Evolutionary conservation across 2,113 vertebrate genomes (phyloP).

Genomic region (Ariopsis seemanni): DNA sequence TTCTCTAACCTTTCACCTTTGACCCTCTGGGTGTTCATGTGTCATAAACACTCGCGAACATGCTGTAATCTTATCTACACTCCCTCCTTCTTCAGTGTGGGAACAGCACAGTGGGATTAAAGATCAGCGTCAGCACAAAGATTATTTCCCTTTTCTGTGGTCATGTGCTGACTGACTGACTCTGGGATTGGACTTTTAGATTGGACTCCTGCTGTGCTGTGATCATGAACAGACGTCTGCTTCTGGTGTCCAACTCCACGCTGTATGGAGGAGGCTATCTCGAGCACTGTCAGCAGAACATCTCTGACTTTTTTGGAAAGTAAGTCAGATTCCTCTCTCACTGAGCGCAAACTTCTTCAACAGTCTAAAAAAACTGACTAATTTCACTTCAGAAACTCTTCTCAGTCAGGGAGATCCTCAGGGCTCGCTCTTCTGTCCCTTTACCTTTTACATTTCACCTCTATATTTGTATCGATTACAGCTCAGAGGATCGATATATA

Average conservation of each 20-base stretch:
- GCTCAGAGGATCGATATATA: not conserved
- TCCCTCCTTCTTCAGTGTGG: not conserved
- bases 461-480: not conserved
- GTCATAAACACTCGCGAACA: not conserved
- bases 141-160: not conserved
- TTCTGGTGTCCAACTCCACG: constrained; percentile 83
- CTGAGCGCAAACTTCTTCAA: too few species aligned
- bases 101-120: constrained; percentile 6
- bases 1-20: not conserved
- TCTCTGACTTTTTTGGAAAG: constrained; percentile 75
- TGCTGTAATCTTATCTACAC: not conserved
- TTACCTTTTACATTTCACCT: too few species aligned
- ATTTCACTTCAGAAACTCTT: not conserved
- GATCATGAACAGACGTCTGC: constrained; percentile 69
- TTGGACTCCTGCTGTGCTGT: not conserved
- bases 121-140: not conserved
- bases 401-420: not conserved
- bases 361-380: too few species aligned
- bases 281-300: constrained; percentile 77
- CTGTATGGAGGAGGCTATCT: constrained; percentile 79
- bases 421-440: not conserved
- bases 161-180: not conserved
- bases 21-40: not conserved
- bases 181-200: too few species aligned
- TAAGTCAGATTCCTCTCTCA: constrained; percentile 50